Evolutionary conservation across 2,888 invertebrate species (phyloP).

Genomic region (Drosophila flavopinicola): DNA sequence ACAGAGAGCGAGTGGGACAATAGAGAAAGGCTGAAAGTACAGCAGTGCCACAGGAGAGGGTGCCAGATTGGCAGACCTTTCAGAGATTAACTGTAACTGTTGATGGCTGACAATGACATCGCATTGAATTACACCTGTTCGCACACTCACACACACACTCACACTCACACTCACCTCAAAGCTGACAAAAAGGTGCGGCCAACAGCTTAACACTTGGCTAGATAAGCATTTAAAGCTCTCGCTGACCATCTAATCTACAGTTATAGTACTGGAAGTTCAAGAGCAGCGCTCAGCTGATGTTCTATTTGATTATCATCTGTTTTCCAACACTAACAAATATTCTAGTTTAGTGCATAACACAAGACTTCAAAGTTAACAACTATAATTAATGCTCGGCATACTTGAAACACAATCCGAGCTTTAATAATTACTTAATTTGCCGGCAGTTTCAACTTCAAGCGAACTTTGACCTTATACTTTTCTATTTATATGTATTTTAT

Average conservation of each 20-base stretch:
- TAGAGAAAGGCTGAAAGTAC: conserved; percentile 32
- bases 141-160: too few relatives aligned
- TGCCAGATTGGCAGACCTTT: conserved; percentile 53
- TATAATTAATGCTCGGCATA: too few relatives aligned
- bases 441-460: neutral
- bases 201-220: conserved; percentile 5
- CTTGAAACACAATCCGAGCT: too few relatives aligned
- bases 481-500: neutral
- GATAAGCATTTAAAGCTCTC: conserved; percentile 5
- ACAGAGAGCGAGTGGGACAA: conserved; percentile 17
- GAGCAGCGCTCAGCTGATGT: too few relatives aligned
- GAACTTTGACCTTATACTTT: too few relatives aligned
- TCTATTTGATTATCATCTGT: too few relatives aligned
- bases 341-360: too few relatives aligned
- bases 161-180: conserved; percentile 1
- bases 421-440: neutral
- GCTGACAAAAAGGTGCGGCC: neutral
- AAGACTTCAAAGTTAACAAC: too few relatives aligned
- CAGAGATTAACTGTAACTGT: conserved; percentile 61
- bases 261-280: neutral
- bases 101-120: conserved; percentile 25
- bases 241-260: neutral
- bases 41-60: conserved; percentile 16
- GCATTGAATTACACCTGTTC: conserved; percentile 17
- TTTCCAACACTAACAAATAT: too few relatives aligned